Evolutionary conservation across 2,888 invertebrate species (phyloP).

Genomic region (Zaprionus bogoriensis): DNA sequence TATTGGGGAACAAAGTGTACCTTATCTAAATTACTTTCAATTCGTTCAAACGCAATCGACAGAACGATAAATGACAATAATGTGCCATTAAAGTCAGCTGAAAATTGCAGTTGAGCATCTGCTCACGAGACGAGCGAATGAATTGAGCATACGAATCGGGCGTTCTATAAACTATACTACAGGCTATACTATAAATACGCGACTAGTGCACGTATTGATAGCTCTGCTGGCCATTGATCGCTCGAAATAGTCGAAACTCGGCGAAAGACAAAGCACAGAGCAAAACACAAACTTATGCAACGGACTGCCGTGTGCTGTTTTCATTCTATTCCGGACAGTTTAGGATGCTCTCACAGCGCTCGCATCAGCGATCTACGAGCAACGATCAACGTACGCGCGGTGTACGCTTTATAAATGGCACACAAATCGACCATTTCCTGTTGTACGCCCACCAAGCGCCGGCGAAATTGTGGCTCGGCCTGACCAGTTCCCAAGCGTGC

Average conservation of each 20-base stretch:
- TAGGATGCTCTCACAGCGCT: slow-evolving; percentile 33
- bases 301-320: neutral
- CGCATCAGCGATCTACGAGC: slow-evolving; percentile 9
- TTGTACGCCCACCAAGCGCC: slow-evolving; percentile 68
- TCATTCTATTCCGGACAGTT: slow-evolving; percentile 22
- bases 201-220: slow-evolving; percentile 28
- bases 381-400: slow-evolving; percentile 10
- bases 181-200: neutral
- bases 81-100: slow-evolving; percentile 19
- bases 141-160: slow-evolving; percentile 13
- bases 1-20: too few relatives aligned
- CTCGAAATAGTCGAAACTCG: slow-evolving; percentile 34
- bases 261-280: neutral
- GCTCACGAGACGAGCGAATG: slow-evolving; percentile 9
- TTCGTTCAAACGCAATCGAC: too few relatives aligned
- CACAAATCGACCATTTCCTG: slow-evolving; percentile 79
- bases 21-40: too few relatives aligned
- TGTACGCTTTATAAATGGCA: slow-evolving; percentile 73
- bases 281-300: neutral
- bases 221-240: slow-evolving; percentile 28
- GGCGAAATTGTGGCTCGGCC: slow-evolving; percentile 14
- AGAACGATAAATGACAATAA: slow-evolving; percentile 22
- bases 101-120: slow-evolving; percentile 9
- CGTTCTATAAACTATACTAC: neutral
- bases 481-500: slow-evolving; percentile 37